phyloP scores from a whole-genome alignment of 2,888 invertebrate genomes.

The Rhorus exstirpatorius region DNA sequence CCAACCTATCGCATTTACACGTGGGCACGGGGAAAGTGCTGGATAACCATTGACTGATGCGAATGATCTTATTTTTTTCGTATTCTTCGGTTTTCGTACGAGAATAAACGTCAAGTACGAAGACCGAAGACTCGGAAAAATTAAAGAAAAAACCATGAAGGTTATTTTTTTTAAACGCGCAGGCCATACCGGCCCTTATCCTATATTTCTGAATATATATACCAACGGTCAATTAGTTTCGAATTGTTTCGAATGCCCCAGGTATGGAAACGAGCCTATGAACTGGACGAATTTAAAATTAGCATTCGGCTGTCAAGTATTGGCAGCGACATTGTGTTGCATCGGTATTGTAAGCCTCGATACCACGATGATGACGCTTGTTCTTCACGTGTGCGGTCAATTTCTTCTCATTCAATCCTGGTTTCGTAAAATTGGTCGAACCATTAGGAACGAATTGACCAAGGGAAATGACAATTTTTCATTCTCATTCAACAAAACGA shows the following conservation, averaged over 20 bases:
- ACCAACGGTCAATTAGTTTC: too few relatives aligned
- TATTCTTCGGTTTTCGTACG: too few relatives aligned
- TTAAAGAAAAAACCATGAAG: too few relatives aligned
- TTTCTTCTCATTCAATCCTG: conserved; percentile 69
- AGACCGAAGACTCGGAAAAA: too few relatives aligned
- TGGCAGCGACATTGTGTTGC: conserved; percentile 50
- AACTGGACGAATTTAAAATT: conserved; percentile 65
- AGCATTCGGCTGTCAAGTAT: conserved; percentile 65
- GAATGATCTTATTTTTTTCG: too few relatives aligned
- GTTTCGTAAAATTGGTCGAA: conserved; percentile 63
- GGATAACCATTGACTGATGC: too few relatives aligned
- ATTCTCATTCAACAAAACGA: not conserved
- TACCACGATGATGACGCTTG: conserved; percentile 66
- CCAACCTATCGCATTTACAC: too few relatives aligned
- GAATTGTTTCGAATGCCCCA: conserved; percentile 23
- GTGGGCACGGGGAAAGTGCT: too few relatives aligned
- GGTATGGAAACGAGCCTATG: conserved; percentile 69
- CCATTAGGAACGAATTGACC: conserved; percentile 24
- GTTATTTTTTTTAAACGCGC: too few relatives aligned
- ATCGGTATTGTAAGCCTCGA: conserved; percentile 66
- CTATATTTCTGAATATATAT: too few relatives aligned
- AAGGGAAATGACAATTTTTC: not conserved
- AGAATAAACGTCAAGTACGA: too few relatives aligned
- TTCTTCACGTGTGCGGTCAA: conserved; percentile 73
- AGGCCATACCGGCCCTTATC: too few relatives aligned